Evolutionary conservation across 2,113 vertebrate genomes (phyloP), one percentile per base, ranked within the genome.

Genomic region (Anoplopoma fimbria): DNA sequence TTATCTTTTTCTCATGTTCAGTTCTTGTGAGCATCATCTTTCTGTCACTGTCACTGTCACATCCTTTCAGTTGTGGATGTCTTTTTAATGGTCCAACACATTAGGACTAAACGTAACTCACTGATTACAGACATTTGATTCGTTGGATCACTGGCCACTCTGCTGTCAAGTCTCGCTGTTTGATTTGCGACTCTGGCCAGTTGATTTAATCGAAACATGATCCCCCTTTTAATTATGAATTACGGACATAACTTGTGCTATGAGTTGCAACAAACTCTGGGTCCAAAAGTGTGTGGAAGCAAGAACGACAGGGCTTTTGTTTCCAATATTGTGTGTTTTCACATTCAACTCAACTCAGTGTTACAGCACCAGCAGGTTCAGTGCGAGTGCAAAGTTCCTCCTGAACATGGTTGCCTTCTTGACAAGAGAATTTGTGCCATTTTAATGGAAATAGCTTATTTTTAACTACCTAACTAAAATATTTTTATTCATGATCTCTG

Each of bases 21-120:
- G 2, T 57, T 75, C n/a, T 47, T 51, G 23, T 78, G 65, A 36
- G 23, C n/a, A 14, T 75, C 27, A 27, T 70, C 65, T 76, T 49
- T 67, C 65, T 74, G 75, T 89, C 75, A n/a, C 78, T 57, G 53
- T 81, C 71, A 81, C 77, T 80, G 79, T 83, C 84, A 51, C n/a
- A 45, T 33, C 33, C 25, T 40, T 55, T 85, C 67, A 79, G 82
- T 42, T 57, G 55, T 49, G 42, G 77, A 79, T 78, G 42, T 85
- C 77, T 87, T 69, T 85, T 86, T 90, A 92, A 91, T 90, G 86
- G 45, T 81, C 63, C 72, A 64, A 33, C 82, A 69, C 82, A 89
- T 89, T 90, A 85, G 69, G 83, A 70, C 65, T 4, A 61, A 84
- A 82, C 82, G 58, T 27, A 77, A 81, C 71, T 77, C 77, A 71